Conservation (phyloP, 2,797 vertebrate genomes). For the Leuciscus waleckii region DNA sequence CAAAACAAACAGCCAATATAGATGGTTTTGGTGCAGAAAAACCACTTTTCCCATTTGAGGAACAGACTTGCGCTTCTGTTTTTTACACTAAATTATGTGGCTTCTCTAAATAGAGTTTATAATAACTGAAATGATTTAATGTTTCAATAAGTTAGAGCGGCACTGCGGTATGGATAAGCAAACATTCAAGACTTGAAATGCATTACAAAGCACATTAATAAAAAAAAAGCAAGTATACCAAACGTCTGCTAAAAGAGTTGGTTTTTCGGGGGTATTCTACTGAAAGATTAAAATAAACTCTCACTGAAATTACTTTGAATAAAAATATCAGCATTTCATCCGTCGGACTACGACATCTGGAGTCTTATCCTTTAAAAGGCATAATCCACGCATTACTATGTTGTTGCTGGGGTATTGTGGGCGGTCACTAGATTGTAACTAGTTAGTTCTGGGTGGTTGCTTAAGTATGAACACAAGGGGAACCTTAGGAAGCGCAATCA, state of each 20-base stretch:
- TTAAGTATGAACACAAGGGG: not conserved
- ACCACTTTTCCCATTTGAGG: conserved; percentile 22
- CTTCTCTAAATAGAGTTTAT: conserved; percentile 29
- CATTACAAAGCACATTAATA: conserved; percentile 1
- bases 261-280: not conserved
- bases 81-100: conserved; percentile 37
- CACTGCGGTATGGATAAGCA: conserved; percentile 6
- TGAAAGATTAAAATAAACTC: not conserved
- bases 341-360: not conserved
- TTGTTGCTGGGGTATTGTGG: not conserved
- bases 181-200: conserved; percentile 7
- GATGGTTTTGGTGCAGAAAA: conserved; percentile 20
- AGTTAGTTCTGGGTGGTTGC: not conserved
- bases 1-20: conserved; percentile 55
- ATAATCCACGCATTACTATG: not conserved
- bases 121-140: conserved; percentile 35
- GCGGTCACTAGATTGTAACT: not conserved
- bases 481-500: not conserved
- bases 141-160: conserved; percentile 16
- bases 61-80: conserved; percentile 9
- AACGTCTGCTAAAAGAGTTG: conserved; percentile 5
- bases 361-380: not conserved
- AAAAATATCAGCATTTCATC: not conserved
- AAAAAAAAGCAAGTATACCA: not conserved
- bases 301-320: conserved; percentile 8